Evolutionary conservation across 1,140 invertebrate species (phyloP).

Genomic region (Thalassaphorura encarpata): DNA sequence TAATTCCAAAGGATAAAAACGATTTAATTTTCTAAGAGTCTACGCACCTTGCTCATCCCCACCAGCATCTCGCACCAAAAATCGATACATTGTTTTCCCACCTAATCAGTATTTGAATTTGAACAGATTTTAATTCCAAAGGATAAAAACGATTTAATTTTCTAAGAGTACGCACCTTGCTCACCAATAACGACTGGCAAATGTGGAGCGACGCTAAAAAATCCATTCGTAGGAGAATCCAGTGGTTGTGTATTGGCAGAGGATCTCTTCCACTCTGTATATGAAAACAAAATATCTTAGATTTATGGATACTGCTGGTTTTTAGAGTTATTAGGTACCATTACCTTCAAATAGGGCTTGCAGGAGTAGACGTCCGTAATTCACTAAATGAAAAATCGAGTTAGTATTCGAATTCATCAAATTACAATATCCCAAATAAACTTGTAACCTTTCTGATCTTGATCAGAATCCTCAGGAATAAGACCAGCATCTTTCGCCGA

Average conservation of each 20-base stretch:
- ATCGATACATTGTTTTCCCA: slow-evolving; percentile 79
- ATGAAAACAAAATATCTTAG: too few species aligned
- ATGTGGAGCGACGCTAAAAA: slow-evolving; percentile 86
- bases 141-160: too few species aligned
- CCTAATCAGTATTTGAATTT: slow-evolving; percentile 50
- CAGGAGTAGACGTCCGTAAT: slow-evolving; percentile 87
- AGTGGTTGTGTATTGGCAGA: slow-evolving; percentile 39
- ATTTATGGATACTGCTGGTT: too few species aligned
- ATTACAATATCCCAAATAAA: slow-evolving; percentile 11
- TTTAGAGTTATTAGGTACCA: too few species aligned
- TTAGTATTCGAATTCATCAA: background rate
- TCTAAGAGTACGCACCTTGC: too few species aligned
- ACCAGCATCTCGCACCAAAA: slow-evolving; percentile 82
- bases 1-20: too few species aligned
- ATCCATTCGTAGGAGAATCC: slow-evolving; percentile 62
- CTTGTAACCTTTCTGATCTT: slow-evolving; percentile 68
- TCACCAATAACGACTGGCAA: slow-evolving; percentile 95
- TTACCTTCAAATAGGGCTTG: slow-evolving; percentile 91
- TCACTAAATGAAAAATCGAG: slow-evolving; percentile 51
- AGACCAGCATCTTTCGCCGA: slow-evolving; percentile 90
- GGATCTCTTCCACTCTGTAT: slow-evolving; percentile 48
- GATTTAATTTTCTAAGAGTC: too few species aligned
- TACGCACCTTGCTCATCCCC: slow-evolving; percentile 67
- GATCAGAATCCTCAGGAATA: slow-evolving; percentile 53
- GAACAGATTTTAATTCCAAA: too few species aligned